phyloP scores from a whole-genome alignment of 1,140 invertebrate species.

The Helicoverpa armigera region DNA sequence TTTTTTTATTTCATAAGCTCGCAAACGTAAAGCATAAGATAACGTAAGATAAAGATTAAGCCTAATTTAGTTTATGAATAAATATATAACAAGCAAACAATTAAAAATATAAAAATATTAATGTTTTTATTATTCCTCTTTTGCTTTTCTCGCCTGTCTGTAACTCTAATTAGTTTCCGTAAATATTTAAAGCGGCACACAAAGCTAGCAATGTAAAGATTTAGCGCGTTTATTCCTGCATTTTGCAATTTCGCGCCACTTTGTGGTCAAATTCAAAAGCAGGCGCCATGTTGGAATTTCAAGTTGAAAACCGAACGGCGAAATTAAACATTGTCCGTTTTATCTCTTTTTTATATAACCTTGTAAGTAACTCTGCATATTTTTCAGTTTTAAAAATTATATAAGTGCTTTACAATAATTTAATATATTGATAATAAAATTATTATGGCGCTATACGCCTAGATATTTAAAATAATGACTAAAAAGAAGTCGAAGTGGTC shows the following conservation, averaged over 20 bases:
- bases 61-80: too few relatives aligned
- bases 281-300: slow-evolving; percentile 4
- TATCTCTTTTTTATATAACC: background rate
- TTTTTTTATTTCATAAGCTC: background rate
- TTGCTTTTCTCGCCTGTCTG: background rate
- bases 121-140: slow-evolving; percentile 9
- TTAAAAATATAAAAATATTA: background rate
- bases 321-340: background rate
- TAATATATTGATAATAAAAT: too few relatives aligned
- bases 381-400: too few relatives aligned
- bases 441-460: too few relatives aligned
- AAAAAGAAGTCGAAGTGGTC: too few relatives aligned
- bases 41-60: too few relatives aligned
- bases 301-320: background rate
- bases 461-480: too few relatives aligned
- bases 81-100: too few relatives aligned
- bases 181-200: slow-evolving; percentile 17
- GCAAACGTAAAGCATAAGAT: background rate
- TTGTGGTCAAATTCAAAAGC: slow-evolving; percentile 24
- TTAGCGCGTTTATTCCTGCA: slow-evolving; percentile 7
- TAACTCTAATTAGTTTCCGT: slow-evolving; percentile 16
- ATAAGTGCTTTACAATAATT: too few relatives aligned
- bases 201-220: slow-evolving; percentile 22
- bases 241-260: slow-evolving; percentile 35
- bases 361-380: too few relatives aligned